A percentile compares a stretch with the other conserved stretches of the same genome.
Conservation (phyloP, 2,113 vertebrate genomes). For the Gila orcuttii region DNA sequence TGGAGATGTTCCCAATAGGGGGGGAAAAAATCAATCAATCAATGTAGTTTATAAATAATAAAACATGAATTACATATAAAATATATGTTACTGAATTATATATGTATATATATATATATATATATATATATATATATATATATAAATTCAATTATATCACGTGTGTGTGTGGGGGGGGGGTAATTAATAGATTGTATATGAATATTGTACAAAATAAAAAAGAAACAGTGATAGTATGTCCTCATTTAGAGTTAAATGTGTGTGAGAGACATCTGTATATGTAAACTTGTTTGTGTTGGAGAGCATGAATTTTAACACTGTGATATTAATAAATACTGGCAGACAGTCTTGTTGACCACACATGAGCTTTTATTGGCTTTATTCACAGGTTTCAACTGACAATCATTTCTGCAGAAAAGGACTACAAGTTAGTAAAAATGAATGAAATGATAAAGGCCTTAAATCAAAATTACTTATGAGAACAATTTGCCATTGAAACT, state of each 20-base stretch:
- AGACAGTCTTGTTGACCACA: constrained; percentile 51
- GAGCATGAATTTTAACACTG: not conserved
- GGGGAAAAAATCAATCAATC: no score
- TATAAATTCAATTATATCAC: no score
- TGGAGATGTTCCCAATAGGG: no score
- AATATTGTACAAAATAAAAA: no score
- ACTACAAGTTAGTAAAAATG: constrained; percentile 56
- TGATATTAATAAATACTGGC: constrained; percentile 13
- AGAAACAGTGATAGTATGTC: not conserved
- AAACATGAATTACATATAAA: no score
- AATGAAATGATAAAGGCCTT: not conserved
- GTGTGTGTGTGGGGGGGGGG: no score
- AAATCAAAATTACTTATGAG: not conserved
- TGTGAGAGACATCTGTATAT: not conserved
- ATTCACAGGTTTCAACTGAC: constrained; percentile 55
- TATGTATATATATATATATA: no score
- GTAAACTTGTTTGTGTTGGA: not conserved
- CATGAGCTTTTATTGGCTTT: constrained; percentile 56
- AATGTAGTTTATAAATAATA: no score
- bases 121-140: no score
- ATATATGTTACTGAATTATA: no score
- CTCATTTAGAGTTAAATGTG: not conserved
- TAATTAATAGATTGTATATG: not conserved
- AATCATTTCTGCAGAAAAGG: constrained; percentile 49
- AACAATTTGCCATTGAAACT: not conserved